Evolutionary conservation across 2,888 invertebrate species (phyloP).

Genomic region (Toxonevra muliebris): DNA sequence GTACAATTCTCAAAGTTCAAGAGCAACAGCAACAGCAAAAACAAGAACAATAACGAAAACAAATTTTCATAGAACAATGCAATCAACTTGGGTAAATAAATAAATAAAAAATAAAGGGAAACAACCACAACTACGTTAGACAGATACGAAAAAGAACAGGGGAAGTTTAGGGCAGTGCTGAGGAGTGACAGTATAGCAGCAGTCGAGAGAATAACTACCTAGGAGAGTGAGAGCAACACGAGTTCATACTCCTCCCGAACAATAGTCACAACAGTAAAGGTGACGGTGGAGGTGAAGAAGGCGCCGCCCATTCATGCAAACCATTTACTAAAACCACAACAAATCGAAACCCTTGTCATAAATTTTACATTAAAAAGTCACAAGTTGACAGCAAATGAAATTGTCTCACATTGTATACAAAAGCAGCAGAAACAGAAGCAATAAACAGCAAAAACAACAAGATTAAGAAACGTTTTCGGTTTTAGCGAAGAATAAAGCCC

Average conservation of each 20-base stretch:
- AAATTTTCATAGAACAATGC: constrained; percentile 22
- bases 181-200: constrained; percentile 1
- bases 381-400: constrained; percentile 37
- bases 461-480: not conserved
- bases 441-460: not conserved
- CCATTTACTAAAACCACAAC: constrained; percentile 21
- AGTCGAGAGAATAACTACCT: constrained; percentile 7
- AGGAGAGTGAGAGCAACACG: constrained; percentile 31
- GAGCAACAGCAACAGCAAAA: not conserved
- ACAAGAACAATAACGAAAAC: not conserved
- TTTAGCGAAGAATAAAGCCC: not conserved
- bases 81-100: constrained; percentile 29
- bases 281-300: not conserved
- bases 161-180: constrained; percentile 13
- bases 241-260: not conserved
- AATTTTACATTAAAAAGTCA: constrained; percentile 33
- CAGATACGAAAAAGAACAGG: not conserved
- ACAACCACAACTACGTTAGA: not conserved
- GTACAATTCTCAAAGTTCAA: not conserved
- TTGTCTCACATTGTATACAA: constrained; percentile 2
- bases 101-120: constrained; percentile 1
- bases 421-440: constrained; percentile 9
- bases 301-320: not conserved
- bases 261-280: constrained; percentile 10
- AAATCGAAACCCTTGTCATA: constrained; percentile 43